Percentiles rank a stretch among this genome's conserved stretches.
Conservation (phyloP, 2,888 invertebrate species). For the Tetragnatha montana region DNA sequence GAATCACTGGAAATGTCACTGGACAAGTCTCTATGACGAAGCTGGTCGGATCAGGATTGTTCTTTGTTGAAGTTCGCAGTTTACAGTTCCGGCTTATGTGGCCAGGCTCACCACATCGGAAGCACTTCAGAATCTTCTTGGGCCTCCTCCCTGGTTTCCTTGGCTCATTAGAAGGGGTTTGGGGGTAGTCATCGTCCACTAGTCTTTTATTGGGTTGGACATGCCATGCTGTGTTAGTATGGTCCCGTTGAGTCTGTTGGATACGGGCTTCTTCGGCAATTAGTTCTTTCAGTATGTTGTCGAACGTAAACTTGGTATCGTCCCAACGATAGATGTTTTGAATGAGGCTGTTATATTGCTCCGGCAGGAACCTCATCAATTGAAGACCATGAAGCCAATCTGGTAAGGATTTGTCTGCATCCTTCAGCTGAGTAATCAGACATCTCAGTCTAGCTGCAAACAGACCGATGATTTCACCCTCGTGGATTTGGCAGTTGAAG, state of each 20-base stretch:
- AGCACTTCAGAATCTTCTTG: not conserved
- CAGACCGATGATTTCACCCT: not conserved
- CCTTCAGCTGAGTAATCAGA: not conserved
- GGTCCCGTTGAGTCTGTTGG: not conserved
- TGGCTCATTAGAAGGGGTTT: not conserved
- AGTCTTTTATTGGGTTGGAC: no score
- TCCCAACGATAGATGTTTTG: no score
- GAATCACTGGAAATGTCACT: not conserved
- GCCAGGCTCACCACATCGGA: no score
- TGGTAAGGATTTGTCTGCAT: not conserved
- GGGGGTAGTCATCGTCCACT: not conserved
- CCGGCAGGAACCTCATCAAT: not conserved
- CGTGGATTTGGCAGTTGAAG: not conserved
- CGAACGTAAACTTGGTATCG: not conserved
- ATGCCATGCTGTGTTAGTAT: not conserved
- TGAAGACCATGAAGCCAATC: slow-evolving; percentile 6
- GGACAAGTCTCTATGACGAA: not conserved
- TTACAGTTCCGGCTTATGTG: not conserved
- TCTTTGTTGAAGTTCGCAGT: not conserved
- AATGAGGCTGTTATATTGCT: not conserved
- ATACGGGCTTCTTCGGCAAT: not conserved
- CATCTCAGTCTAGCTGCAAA: not conserved
- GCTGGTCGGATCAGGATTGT: not conserved
- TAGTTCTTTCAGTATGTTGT: slow-evolving; percentile 12
- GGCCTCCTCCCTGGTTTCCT: not conserved